Base-by-base conservation (phyloP, 1,140 invertebrate species). In the Tachypleus tridentatus region DNA sequence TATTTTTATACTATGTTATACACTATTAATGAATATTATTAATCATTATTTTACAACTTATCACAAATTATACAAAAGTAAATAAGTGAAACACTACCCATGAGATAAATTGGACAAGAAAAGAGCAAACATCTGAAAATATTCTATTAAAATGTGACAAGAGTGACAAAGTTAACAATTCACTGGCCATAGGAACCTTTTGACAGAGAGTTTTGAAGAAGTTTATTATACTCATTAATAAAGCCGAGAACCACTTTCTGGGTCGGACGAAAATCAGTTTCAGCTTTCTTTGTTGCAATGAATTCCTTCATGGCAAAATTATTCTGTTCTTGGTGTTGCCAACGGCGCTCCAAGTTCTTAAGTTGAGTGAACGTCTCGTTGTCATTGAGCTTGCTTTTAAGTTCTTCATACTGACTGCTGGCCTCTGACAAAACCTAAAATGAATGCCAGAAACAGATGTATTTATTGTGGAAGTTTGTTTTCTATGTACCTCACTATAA, bases 331-430 rank as follows among this genome's bases (percentile, higher is more conserved):
- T 85, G 76, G 56, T 82, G 79, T 29, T 81, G 79, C 74, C 85
- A 80, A 75, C 86, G 83, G 64, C 82, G 81, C 73, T 87, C 85
- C 71, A 86, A 72, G 66, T 79, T 82, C 56, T 79, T 80, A 11
- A 87, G 75, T 75, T 85, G 82, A 50, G 80, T 76, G 70, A 83
- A 83, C 66, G 85, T 85, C 73, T 87, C 85, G 74, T 87, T 86
- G 29, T 85, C 84, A 68, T 84, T 80, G 8, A 87, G 75, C 70
- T 81, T 79, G 67, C 77, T 77, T 81, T 86, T 78, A 57, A 76
- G 69, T 5, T 71, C 71, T 63, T 79, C 77, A 64, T 76, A 78
- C 5, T 53, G 11, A 49, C 50, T 51, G 51, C 56, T 63, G 48
- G 61, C 49, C 61, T 67, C 66, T 4, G 62, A 63, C 49, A 70